Percentiles rank a stretch among this genome's conserved stretches.
Evolutionary conservation across 23 tunicate genomes (phyloP).

Genomic region (Ascidia mentula): DNA sequence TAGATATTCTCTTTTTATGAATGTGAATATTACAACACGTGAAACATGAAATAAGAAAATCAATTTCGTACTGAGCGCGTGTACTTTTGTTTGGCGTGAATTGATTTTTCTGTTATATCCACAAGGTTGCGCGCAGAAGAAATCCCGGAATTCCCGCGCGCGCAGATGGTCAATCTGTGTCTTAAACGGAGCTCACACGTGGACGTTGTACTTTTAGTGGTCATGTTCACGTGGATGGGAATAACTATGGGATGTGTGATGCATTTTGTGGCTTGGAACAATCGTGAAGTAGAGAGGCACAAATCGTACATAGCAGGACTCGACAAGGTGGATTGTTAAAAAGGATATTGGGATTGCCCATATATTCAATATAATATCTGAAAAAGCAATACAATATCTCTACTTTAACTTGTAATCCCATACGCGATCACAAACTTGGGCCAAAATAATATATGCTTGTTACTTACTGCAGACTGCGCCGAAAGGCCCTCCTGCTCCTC

Average conservation of each 20-base stretch:
- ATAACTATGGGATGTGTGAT: slow-evolving; percentile 38
- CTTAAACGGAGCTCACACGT: slow-evolving; percentile 20
- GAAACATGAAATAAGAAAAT: not conserved
- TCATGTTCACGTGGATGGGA: slow-evolving; percentile 70
- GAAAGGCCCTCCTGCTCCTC: not conserved
- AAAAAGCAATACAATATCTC: too few species aligned
- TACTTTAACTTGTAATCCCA: too few species aligned
- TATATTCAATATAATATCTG: too few species aligned
- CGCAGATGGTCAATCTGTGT: slow-evolving; percentile 35
- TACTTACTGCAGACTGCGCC: not conserved
- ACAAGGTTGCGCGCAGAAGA: slow-evolving; percentile 2
- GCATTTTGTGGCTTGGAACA: slow-evolving; percentile 60
- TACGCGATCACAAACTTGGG: too few species aligned
- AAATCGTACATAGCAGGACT: slow-evolving; percentile 52
- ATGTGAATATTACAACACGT: not conserved
- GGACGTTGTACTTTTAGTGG: slow-evolving; percentile 46
- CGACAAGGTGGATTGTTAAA: slow-evolving; percentile 17
- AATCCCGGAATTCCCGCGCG: not conserved
- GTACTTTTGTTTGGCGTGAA: not conserved
- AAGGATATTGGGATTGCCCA: too few species aligned
- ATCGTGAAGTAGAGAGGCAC: slow-evolving; percentile 54
- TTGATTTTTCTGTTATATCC: not conserved
- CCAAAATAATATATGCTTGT: too few species aligned
- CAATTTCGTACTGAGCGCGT: not conserved
- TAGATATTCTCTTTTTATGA: too few species aligned